These are phyloP conservation scores for Tachina fera DNA, from an alignment of 2,888 invertebrate species.

Conservation along the genomic window DNA sequence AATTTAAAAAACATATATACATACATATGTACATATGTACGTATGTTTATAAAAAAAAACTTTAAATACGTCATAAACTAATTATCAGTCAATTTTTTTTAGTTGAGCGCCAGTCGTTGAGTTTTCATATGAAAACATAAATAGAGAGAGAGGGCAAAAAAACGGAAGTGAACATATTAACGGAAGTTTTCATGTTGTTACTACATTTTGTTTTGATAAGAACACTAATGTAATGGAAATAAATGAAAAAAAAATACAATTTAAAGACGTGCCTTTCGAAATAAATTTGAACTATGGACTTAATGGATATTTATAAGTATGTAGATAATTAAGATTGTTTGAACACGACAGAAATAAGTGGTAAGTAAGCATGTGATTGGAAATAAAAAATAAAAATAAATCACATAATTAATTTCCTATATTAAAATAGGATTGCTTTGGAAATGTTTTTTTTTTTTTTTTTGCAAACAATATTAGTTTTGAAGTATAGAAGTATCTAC, in stretches of 20 bases:
- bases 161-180: slow-evolving; percentile 58
- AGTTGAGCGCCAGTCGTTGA: slow-evolving; percentile 31
- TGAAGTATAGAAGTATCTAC: too few relatives aligned
- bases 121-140: slow-evolving; percentile 28
- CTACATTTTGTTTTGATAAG: slow-evolving; percentile 37
- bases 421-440: background rate
- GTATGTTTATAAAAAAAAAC: background rate
- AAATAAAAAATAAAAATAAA: background rate
- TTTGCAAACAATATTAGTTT: too few relatives aligned
- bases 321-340: slow-evolving; percentile 3
- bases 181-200: slow-evolving; percentile 58
- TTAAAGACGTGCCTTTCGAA: slow-evolving; percentile 50
- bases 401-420: background rate
- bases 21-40: background rate
- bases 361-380: slow-evolving; percentile 1
- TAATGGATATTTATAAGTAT: slow-evolving; percentile 8
- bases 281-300: slow-evolving; percentile 1
- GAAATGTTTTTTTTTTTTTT: background rate
- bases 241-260: background rate
- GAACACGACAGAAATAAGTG: background rate
- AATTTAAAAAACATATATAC: background rate
- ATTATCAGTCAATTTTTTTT: slow-evolving; percentile 37
- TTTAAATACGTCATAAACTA: slow-evolving; percentile 47
- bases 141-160: slow-evolving; percentile 27
- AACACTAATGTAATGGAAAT: slow-evolving; percentile 24